Base-by-base conservation (phyloP, 2,888 invertebrate genomes). In the Enchytraeus crypticus region DNA sequence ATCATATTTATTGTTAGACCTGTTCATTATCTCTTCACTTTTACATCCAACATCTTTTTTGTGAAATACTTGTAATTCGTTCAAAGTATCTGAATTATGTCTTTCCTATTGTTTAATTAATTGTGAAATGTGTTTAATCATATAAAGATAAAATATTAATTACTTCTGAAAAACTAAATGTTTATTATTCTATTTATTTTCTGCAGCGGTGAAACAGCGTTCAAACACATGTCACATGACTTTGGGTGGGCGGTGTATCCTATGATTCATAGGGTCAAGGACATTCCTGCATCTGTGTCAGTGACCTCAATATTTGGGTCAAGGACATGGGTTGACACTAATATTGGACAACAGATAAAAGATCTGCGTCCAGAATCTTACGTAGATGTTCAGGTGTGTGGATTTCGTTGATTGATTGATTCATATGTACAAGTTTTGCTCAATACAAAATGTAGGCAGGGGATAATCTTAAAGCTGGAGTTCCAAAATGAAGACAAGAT, bases 211-310 rank as follows among this genome's bases (percentile, higher is more conserved):
- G 93, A 95, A 78, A 84, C 87, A 69, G 92, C 91, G 0, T 97
- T 96, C 81, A 91, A 89, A 78, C 82, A 87, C 0, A 85, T 96
- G 84, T 90, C 90, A 85, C 83, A 84, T 34, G 86, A 87, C 11
- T 89, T 90, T 78, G 96, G 93, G 5, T 97, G 95, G 95, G 93
- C 97, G 0, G 92, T 90, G 80, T 84, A 90, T 81, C 96, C 97
- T 0, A 92, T 97, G 87, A 84, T 90, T 18, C 84, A 84, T 59
- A 84, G 96, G 57, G 85, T 92, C 61, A 83, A 86, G 63, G 81
- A 85, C 65, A 79, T 95, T 53, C 81, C 84, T 61, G 75, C 83
- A 2, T 81, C 85, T 60, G 84, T 95, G 64, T 90, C 92, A 0
- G 86, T 95, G 69, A 92, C 93, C 14, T 83, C 93, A 67, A 82